These are phyloP conservation scores for Drosophila trapezifrons DNA, from an alignment of 1,140 invertebrate species.

Conservation along the genomic window DNA sequence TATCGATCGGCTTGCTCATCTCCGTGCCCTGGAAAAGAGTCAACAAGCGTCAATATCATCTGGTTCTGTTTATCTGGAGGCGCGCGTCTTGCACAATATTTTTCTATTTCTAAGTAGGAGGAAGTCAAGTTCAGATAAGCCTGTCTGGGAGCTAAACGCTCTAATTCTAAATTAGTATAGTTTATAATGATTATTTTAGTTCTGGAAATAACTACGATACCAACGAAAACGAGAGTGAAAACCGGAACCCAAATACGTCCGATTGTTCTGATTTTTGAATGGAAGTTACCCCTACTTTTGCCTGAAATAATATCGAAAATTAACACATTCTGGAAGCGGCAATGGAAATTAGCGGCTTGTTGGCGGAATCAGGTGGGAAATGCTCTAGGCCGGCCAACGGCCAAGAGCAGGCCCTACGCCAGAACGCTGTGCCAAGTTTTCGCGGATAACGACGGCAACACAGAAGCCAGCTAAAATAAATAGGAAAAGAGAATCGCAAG, in stretches of 20 bases:
- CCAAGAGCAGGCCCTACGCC: slow-evolving; percentile 14
- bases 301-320: slow-evolving; percentile 28
- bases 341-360: slow-evolving; percentile 68
- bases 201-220: too few species aligned
- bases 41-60: slow-evolving; percentile 22
- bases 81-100: slow-evolving; percentile 19
- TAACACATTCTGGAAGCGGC: slow-evolving; percentile 45
- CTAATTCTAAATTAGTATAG: too few species aligned
- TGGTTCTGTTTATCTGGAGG: slow-evolving; percentile 23
- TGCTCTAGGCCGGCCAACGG: slow-evolving; percentile 10
- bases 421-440: slow-evolving; percentile 24
- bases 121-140: slow-evolving; percentile 1
- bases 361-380: slow-evolving; percentile 50
- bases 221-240: slow-evolving; percentile 5
- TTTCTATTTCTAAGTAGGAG: slow-evolving; percentile 7
- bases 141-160: not conserved
- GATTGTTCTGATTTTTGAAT: not conserved
- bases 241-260: not conserved
- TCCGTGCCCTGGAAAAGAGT: slow-evolving; percentile 90
- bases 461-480: slow-evolving; percentile 43
- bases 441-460: slow-evolving; percentile 33
- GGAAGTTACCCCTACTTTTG: slow-evolving; percentile 6
- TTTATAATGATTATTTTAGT: too few species aligned
- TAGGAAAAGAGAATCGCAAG: slow-evolving; percentile 41
- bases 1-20: slow-evolving; percentile 97